Evolutionary conservation across 1,140 invertebrate genomes (phyloP).

Genomic region (Caenorhabditis latens): DNA sequence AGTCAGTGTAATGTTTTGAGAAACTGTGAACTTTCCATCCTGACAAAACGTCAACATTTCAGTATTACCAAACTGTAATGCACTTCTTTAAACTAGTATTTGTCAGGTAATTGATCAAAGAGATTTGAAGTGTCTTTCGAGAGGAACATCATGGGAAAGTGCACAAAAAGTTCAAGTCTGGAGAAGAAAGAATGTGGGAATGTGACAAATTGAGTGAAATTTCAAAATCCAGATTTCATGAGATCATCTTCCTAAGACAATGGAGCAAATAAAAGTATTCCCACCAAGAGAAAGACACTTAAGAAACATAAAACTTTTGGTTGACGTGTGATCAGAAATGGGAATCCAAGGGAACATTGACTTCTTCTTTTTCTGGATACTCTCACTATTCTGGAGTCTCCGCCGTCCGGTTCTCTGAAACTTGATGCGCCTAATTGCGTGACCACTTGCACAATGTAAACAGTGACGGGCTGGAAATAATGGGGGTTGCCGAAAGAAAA

Average conservation of each 20-base stretch:
- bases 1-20: no score
- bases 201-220: not conserved
- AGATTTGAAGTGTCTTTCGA: not conserved
- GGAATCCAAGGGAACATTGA: constrained; percentile 18
- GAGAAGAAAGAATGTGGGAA: not conserved
- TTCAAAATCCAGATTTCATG: constrained; percentile 26
- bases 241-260: not conserved
- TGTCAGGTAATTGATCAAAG: not conserved
- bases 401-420: not conserved
- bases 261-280: constrained; percentile 30
- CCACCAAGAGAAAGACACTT: not conserved
- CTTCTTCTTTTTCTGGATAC: constrained; percentile 42
- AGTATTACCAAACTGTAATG: no score
- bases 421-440: constrained; percentile 53
- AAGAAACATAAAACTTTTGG: constrained; percentile 16
- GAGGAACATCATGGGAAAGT: not conserved
- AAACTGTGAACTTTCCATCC: no score
- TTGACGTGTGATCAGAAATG: not conserved
- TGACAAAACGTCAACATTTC: no score
- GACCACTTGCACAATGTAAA: constrained; percentile 45
- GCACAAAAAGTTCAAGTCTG: not conserved
- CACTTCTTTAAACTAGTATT: no score
- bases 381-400: not conserved
- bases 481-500: constrained; percentile 12
- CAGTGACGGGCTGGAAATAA: constrained; percentile 5